These are phyloP conservation scores for Noctua pronuba DNA, from an alignment of 2,888 invertebrate species.

Conservation along the genomic window DNA sequence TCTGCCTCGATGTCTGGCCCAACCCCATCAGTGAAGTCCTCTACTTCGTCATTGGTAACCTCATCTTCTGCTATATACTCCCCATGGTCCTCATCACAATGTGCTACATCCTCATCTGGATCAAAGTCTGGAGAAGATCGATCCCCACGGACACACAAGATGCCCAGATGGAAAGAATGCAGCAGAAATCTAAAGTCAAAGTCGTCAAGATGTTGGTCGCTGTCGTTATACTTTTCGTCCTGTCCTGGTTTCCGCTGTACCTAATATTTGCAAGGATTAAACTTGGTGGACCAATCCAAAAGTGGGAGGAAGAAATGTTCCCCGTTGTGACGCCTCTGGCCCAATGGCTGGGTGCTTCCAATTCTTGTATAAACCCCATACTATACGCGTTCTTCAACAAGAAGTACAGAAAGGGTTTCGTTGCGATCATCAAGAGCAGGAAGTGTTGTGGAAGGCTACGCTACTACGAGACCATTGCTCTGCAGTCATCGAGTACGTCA, in stretches of 20 bases:
- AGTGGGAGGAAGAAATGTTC: slow-evolving; percentile 95
- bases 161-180: slow-evolving; percentile 97
- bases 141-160: slow-evolving; percentile 98
- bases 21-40: slow-evolving; percentile 94
- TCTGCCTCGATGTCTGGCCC: slow-evolving; percentile 97
- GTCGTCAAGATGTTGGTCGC: slow-evolving; percentile 98
- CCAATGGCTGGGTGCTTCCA: slow-evolving; percentile 98
- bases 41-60: slow-evolving; percentile 97
- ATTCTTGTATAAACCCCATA: slow-evolving; percentile 98
- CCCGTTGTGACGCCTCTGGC: slow-evolving; percentile 96
- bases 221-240: slow-evolving; percentile 97
- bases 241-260: slow-evolving; percentile 98
- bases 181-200: slow-evolving; percentile 98
- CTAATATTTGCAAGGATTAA: slow-evolving; percentile 96
- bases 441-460: slow-evolving; percentile 96
- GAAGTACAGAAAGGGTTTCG: slow-evolving; percentile 97
- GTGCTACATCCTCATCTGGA: slow-evolving; percentile 98
- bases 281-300: slow-evolving; percentile 93
- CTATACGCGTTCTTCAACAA: slow-evolving; percentile 98
- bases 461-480: slow-evolving; percentile 96
- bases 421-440: slow-evolving; percentile 96
- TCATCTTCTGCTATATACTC: slow-evolving; percentile 96
- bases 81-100: slow-evolving; percentile 97
- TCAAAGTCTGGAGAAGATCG: slow-evolving; percentile 96
- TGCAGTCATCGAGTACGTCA: slow-evolving; percentile 96